phyloP scores from a whole-genome alignment of 2,113 vertebrate species.

The Semicossyphus pulcher region DNA sequence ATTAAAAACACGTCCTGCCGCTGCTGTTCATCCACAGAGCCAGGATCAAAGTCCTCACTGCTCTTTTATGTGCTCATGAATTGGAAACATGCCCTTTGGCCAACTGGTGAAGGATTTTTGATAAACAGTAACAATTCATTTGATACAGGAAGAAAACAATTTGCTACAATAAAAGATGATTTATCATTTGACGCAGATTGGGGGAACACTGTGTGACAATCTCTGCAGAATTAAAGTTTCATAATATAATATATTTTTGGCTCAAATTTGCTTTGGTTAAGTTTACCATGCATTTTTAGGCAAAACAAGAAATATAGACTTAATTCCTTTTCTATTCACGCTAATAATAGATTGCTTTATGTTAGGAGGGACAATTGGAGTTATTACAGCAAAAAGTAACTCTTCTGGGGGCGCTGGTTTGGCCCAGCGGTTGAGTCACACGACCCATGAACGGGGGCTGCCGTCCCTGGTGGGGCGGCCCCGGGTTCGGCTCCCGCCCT shows the following conservation, averaged over 20 bases:
- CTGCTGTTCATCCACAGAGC: constrained; percentile 23
- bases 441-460: too few relatives aligned
- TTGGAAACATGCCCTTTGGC: constrained; percentile 19
- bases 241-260: too few relatives aligned
- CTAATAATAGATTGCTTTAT: too few relatives aligned
- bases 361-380: background rate
- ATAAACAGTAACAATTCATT: constrained; percentile 2
- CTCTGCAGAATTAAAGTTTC: background rate
- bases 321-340: too few relatives aligned
- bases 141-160: background rate
- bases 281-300: too few relatives aligned
- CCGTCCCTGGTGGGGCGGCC: too few relatives aligned
- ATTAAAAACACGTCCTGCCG: constrained; percentile 46
- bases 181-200: background rate
- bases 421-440: too few relatives aligned
- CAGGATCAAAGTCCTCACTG: constrained; percentile 44
- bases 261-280: too few relatives aligned
- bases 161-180: background rate
- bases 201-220: background rate
- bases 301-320: too few relatives aligned
- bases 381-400: background rate
- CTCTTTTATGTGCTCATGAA: constrained; percentile 4
- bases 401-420: too few relatives aligned
- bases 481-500: too few relatives aligned
- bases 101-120: constrained; percentile 18